phyloP scores from a whole-genome alignment of 2,797 vertebrate species.

The Holocentrus rufus region DNA sequence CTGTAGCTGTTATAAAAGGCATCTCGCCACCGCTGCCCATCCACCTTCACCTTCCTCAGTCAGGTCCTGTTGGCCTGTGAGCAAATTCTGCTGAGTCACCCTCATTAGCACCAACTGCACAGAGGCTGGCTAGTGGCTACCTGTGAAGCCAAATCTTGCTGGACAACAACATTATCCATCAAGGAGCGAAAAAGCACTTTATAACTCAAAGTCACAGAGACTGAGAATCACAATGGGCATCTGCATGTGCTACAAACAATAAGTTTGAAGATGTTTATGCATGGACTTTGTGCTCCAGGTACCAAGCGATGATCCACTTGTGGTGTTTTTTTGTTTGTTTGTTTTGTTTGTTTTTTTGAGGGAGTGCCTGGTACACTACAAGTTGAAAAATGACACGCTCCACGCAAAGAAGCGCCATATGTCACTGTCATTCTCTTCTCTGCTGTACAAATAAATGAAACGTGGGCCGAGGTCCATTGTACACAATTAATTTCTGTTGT shows the following conservation, averaged over 20 bases:
- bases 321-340: too few species aligned
- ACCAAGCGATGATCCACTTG: too few species aligned
- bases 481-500: too few species aligned
- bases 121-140: conserved; percentile 4
- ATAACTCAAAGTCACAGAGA: neutral
- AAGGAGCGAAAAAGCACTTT: neutral
- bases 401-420: too few species aligned
- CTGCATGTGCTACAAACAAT: neutral
- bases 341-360: too few species aligned
- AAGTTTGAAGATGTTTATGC: too few species aligned
- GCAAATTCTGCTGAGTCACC: conserved; percentile 35
- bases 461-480: too few species aligned
- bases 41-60: conserved; percentile 21
- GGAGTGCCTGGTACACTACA: too few species aligned
- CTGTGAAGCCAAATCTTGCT: neutral
- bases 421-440: too few species aligned
- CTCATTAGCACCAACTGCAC: conserved; percentile 17
- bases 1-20: neutral
- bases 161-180: neutral
- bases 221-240: neutral
- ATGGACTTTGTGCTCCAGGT: too few species aligned
- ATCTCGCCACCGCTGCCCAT: neutral
- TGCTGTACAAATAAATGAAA: too few species aligned
- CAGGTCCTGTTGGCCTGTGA: neutral
- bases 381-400: too few species aligned